Conservation (phyloP, 2,797 vertebrate genomes). For the Glyptemys insculpta region DNA sequence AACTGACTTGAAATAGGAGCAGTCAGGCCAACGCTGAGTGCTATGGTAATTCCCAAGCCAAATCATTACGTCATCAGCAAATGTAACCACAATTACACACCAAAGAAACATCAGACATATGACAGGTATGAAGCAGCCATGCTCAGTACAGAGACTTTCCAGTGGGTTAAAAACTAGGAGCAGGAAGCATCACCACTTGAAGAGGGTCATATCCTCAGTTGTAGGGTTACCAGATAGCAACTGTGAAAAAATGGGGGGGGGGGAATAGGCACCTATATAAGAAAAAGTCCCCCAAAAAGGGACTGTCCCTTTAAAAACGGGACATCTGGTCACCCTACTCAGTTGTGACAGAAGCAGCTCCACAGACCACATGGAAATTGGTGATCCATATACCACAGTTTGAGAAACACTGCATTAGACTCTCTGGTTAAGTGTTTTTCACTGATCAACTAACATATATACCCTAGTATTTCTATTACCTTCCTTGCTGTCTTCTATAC, state of each 20-base stretch:
- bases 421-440: background rate
- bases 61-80: rapidly evolving
- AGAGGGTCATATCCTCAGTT: rapidly evolving
- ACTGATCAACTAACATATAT: rapidly evolving
- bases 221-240: no score
- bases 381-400: rapidly evolving
- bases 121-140: background rate
- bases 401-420: background rate
- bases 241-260: no score
- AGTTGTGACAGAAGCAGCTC: rapidly evolving
- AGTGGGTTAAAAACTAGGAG: background rate
- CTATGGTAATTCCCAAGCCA: no score
- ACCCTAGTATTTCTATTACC: background rate
- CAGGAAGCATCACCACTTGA: background rate
- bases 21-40: rapidly evolving
- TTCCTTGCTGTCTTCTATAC: background rate
- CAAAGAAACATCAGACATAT: background rate
- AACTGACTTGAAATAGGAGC: background rate
- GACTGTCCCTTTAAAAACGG: no score
- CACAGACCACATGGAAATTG: rapidly evolving
- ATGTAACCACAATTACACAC: background rate
- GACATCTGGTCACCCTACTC: no score
- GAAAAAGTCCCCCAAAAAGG: no score
- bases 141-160: background rate
- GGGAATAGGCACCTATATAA: no score